These are phyloP conservation scores for Torymus auratus DNA, from an alignment of 2,888 invertebrate genomes.

Conservation along the genomic window DNA sequence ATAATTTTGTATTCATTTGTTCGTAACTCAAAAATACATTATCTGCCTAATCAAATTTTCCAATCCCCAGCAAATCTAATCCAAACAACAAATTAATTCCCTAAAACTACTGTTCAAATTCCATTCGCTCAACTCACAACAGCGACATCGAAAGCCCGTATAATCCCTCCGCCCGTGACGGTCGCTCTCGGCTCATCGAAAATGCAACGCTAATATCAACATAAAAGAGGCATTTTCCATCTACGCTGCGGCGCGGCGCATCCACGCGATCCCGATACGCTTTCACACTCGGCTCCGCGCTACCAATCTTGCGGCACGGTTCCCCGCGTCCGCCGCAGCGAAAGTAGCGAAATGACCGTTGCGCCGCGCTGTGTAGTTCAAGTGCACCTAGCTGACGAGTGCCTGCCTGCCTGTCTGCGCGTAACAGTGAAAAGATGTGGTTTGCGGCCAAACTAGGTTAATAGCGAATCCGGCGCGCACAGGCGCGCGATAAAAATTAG, in stretches of 20 bases:
- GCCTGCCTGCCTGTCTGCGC: neutral
- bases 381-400: conserved; percentile 47
- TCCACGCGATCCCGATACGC: conserved; percentile 62
- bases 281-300: conserved; percentile 62
- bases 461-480: neutral
- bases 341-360: conserved; percentile 62
- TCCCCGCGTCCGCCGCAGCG: conserved; percentile 55
- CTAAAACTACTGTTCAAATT: too few relatives aligned
- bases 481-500: neutral
- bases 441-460: conserved; percentile 44
- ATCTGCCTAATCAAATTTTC: too few relatives aligned
- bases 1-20: too few relatives aligned
- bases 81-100: too few relatives aligned
- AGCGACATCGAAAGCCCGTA: too few relatives aligned
- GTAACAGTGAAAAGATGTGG: conserved; percentile 46
- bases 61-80: too few relatives aligned
- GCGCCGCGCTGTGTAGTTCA: conserved; percentile 58
- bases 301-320: conserved; percentile 60
- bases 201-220: neutral
- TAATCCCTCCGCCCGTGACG: too few relatives aligned
- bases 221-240: neutral
- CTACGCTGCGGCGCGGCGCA: neutral
- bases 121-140: too few relatives aligned
- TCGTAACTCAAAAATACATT: too few relatives aligned
- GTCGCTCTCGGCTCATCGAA: too few relatives aligned